Base-by-base conservation (phyloP, 2,888 invertebrate genomes). In the Gandaritis pyraliata region DNA sequence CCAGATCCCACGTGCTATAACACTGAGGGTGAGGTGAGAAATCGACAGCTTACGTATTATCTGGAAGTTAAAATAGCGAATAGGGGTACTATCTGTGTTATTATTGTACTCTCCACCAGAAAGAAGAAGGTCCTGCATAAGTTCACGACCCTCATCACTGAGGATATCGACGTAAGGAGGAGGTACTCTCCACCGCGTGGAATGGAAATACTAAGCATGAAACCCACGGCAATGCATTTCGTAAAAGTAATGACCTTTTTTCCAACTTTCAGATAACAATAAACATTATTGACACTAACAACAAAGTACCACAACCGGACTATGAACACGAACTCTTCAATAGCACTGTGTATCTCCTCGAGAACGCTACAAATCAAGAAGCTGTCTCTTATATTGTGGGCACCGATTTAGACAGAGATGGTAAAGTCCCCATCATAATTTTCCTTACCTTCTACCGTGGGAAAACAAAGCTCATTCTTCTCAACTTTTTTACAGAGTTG, bases 281-380 rank as follows among this genome's bases (percentile, higher is more conserved):
- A 39, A 76, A 81, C 57, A 93, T 95, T 13, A 89, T 90, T 1
- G 95, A 95, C 75, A 92, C 91, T 0, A 95, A 95, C 81, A 94
- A 95, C 79, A 92, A 94, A 73, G 65, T 69, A 12, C 95, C 95
- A 0, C 55, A 66, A 6, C 88, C 94, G 0, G 75, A 81, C 50
- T 72, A 82, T 12, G 79, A 78, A 0, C 50, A 69, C 39, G 62
- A 50, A 1, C 58, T 58, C 41, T 91, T 90, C 68, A 47, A 83
- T 0, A 68, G 72, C 0, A 77, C 74, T 0, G 83, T 93, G 13
- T 71, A 75, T 45, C 84, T 95, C 12, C 85, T 80, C 63, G 94
- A 95, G 82, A 90, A 94, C 72, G 88, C 92, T 0, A 76, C 78
- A 0, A 72, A 73, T 18, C 91, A 89, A 0, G 81, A 83, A 5